Conservation (phyloP, 2,113 vertebrate species). For the Dermatemys mawii region DNA sequence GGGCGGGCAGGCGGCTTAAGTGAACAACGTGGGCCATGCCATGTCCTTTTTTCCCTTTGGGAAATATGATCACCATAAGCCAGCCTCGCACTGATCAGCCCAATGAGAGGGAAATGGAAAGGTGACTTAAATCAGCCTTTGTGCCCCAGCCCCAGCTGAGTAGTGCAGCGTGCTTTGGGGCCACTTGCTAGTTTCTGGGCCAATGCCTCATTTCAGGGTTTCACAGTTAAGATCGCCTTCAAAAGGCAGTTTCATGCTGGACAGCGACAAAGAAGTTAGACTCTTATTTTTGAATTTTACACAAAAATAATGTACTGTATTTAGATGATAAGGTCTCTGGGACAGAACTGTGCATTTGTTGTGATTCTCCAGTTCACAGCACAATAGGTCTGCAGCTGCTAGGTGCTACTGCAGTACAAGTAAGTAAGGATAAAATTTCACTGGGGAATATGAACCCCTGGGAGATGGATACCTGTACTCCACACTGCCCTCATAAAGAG, state of each 20-base stretch:
- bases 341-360: neutral
- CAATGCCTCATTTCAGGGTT: accelerated
- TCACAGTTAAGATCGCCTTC: accelerated
- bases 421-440: neutral
- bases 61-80: too few species aligned
- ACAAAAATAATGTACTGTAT: neutral
- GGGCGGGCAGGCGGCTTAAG: too few species aligned
- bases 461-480: neutral
- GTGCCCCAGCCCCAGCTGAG: neutral
- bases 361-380: neutral
- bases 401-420: neutral
- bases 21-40: too few species aligned
- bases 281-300: neutral
- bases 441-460: neutral
- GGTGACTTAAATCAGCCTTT: neutral
- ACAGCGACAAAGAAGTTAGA: neutral
- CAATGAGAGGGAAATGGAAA: neutral
- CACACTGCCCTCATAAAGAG: neutral
- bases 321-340: neutral
- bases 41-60: too few species aligned
- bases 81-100: neutral
- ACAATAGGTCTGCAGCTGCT: neutral
- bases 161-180: accelerated
- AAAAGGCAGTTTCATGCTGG: neutral
- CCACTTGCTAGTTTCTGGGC: accelerated